These are phyloP conservation scores for Acanthopleura granulata DNA, from an alignment of 2,888 invertebrate genomes.

Conservation along the genomic window DNA sequence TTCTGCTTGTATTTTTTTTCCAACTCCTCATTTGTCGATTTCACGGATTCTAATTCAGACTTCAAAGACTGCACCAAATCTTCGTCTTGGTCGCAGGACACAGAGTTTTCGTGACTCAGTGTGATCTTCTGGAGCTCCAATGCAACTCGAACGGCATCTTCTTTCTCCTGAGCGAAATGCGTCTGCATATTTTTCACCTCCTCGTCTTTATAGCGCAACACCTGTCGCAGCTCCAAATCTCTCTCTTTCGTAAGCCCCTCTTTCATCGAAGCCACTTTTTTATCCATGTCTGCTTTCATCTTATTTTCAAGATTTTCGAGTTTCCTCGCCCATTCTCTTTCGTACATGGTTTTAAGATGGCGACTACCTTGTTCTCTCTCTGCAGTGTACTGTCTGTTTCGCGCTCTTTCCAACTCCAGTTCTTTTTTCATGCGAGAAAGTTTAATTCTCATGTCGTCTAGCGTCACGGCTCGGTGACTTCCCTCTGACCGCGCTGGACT, in stretches of 20 bases:
- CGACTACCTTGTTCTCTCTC: not conserved
- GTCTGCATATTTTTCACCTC: conserved; percentile 1
- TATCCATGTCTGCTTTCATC: not conserved
- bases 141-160: not conserved
- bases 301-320: not conserved
- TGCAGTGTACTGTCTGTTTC: not conserved
- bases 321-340: not conserved
- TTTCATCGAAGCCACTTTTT: not conserved
- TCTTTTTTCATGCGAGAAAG: conserved; percentile 13
- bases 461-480: not conserved
- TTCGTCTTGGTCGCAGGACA: conserved; percentile 3
- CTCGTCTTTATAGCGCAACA: conserved; percentile 9
- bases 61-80: not conserved
- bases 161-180: conserved; percentile 2
- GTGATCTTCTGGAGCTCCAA: not conserved
- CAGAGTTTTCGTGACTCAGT: not conserved
- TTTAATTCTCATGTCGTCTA: not conserved
- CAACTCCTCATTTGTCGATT: not conserved
- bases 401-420: conserved; percentile 1
- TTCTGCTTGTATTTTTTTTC: conserved; percentile 6
- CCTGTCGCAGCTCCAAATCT: conserved; percentile 6
- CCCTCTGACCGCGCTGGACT: conserved; percentile 8
- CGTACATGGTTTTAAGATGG: not conserved
- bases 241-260: not conserved
- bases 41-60: conserved; percentile 2